phyloP scores from a whole-genome alignment of 2,888 invertebrate species.

The Drosophila helvetica region DNA sequence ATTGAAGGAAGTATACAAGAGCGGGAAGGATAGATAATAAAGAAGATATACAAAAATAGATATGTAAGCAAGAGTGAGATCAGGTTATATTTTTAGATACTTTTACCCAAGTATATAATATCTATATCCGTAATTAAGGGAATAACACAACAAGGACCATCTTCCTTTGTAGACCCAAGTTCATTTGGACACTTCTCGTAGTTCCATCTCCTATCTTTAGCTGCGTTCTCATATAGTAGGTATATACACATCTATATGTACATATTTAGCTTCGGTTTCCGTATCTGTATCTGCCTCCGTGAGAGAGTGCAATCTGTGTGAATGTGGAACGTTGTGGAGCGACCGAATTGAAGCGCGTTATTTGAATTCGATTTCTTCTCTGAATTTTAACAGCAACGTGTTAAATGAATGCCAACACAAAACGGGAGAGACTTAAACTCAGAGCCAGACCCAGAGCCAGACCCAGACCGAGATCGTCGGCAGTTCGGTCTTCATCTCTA shows the following conservation, averaged over 20 bases:
- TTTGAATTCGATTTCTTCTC: conserved; percentile 78
- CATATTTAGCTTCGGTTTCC: no score
- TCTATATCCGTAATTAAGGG: no score
- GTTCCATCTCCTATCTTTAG: neutral
- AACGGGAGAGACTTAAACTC: conserved; percentile 34
- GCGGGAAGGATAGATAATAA: neutral
- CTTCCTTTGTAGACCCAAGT: no score
- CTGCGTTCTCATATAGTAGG: no score
- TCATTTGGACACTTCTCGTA: no score
- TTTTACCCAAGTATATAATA: no score
- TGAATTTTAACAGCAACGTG: conserved; percentile 80
- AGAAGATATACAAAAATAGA: no score
- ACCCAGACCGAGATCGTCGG: conserved; percentile 10
- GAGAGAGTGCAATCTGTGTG: neutral
- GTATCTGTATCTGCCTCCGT: neutral
- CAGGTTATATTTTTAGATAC: no score
- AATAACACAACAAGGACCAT: no score
- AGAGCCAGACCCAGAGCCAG: conserved; percentile 8
- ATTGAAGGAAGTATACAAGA: neutral
- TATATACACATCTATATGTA: no score
- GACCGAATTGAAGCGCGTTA: conserved; percentile 70
- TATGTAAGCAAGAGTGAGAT: no score
- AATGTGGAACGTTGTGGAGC: conserved; percentile 14
- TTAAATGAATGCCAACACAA: conserved; percentile 79
- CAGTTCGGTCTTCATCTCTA: conserved; percentile 29